Percentiles rank a stretch among this genome's conserved stretches.
phyloP scores from a whole-genome alignment of 2,113 vertebrate genomes.

The Machaerirhynchus nigripectus region DNA sequence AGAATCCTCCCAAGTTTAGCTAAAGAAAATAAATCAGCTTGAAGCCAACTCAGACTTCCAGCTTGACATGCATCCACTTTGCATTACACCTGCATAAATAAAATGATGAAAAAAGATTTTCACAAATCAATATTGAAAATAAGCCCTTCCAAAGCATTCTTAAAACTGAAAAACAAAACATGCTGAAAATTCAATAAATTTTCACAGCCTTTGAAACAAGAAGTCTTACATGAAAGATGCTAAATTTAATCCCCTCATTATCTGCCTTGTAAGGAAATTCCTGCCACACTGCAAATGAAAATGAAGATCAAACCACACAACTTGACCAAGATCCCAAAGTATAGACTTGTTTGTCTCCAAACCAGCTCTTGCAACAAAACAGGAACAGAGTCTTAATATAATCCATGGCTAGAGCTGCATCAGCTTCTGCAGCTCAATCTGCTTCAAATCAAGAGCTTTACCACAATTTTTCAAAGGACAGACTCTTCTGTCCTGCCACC shows the following conservation, averaged over 20 bases:
- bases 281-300: slow-evolving; percentile 71
- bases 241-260: slow-evolving; percentile 69
- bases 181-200: neutral
- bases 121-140: neutral
- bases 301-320: slow-evolving; percentile 68
- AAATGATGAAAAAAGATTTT: neutral
- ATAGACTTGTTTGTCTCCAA: slow-evolving; percentile 67
- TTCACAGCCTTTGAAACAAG: slow-evolving; percentile 60
- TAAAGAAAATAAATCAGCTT: neutral
- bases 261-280: slow-evolving; percentile 71
- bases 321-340: slow-evolving; percentile 69
- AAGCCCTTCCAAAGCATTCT: neutral
- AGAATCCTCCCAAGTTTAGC: neutral
- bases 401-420: neutral
- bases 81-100: neutral
- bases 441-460: slow-evolving; percentile 60
- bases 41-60: neutral
- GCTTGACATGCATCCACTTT: neutral
- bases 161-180: neutral
- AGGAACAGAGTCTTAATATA: slow-evolving; percentile 60
- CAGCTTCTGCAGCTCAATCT: slow-evolving; percentile 49
- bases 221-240: slow-evolving; percentile 51
- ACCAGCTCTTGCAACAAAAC: slow-evolving; percentile 63
- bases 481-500: slow-evolving; percentile 30
- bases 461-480: slow-evolving; percentile 33